Evolutionary conservation across 1,140 invertebrate species (phyloP).

Genomic region (Cyphomyrmex costatus): DNA sequence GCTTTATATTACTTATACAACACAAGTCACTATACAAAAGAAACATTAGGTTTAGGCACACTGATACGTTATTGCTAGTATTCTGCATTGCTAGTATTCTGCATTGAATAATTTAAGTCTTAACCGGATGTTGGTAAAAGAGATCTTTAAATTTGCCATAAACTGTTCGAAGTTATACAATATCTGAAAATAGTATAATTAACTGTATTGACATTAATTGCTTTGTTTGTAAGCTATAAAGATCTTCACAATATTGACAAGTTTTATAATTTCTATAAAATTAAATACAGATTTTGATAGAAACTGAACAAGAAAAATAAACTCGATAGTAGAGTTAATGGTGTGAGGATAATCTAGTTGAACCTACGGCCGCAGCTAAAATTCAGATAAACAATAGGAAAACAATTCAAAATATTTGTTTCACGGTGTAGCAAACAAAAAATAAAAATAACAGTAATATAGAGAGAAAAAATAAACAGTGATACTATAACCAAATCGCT

Average conservation of each 20-base stretch:
- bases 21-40: too few relatives aligned
- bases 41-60: too few relatives aligned
- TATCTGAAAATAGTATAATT: not conserved
- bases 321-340: conserved; percentile 20
- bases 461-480: not conserved
- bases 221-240: not conserved
- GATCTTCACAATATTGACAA: not conserved
- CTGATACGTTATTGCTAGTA: too few relatives aligned
- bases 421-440: not conserved
- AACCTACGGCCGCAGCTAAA: not conserved
- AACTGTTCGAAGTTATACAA: not conserved
- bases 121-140: too few relatives aligned
- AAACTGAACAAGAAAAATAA: conserved; percentile 45
- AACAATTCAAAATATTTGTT: not conserved
- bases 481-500: conserved; percentile 53
- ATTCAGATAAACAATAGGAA: conserved; percentile 47
- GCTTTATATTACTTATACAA: too few relatives aligned
- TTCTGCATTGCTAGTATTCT: too few relatives aligned
- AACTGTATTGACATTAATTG: not conserved
- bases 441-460: conserved; percentile 13
- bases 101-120: too few relatives aligned
- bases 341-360: not conserved
- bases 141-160: too few relatives aligned
- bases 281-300: conserved; percentile 9
- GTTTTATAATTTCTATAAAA: not conserved